Conservation (phyloP, 2,888 invertebrate species). For the Chrysotoxum bicinctum region DNA sequence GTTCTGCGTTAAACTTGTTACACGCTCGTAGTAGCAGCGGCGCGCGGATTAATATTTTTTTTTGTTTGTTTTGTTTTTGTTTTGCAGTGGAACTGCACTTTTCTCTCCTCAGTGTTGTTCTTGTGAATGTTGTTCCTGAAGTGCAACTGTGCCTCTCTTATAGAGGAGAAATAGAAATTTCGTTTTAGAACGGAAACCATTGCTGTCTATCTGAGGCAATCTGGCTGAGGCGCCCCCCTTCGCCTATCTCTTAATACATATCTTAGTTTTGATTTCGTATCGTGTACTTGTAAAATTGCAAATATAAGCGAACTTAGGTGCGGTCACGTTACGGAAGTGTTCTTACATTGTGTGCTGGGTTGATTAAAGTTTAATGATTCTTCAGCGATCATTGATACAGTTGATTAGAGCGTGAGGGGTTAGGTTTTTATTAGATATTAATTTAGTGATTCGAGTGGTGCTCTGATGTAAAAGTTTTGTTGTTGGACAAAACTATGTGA, state of each 20-base stretch:
- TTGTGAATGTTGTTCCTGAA: slow-evolving; percentile 6
- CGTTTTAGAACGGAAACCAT: slow-evolving; percentile 62
- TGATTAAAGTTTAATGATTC: slow-evolving; percentile 68
- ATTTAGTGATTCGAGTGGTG: slow-evolving; percentile 31
- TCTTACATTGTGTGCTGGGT: slow-evolving; percentile 39
- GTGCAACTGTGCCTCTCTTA: slow-evolving; percentile 18
- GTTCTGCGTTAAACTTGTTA: slow-evolving; percentile 60
- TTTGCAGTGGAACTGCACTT: slow-evolving; percentile 30
- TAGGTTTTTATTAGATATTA: neutral
- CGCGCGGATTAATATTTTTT: slow-evolving; percentile 28
- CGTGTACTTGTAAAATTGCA: slow-evolving; percentile 61
- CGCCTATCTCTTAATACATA: neutral
- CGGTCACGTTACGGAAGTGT: slow-evolving; percentile 69
- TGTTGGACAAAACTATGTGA: slow-evolving; percentile 47
- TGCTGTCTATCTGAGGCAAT: neutral
- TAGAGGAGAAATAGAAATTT: slow-evolving; percentile 51
- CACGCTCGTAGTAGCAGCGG: slow-evolving; percentile 30
- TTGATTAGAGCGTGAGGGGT: slow-evolving; percentile 41
- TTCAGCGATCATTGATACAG: slow-evolving; percentile 39
- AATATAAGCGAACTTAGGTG: slow-evolving; percentile 60
- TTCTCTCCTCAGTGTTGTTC: neutral
- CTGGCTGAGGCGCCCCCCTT: neutral
- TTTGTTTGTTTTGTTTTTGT: neutral
- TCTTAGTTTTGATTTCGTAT: slow-evolving; percentile 52
- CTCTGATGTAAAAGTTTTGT: no score